Evolutionary conservation across 2,888 invertebrate species (phyloP), one percentile per base, ranked within the genome.

Genomic region (Blastobasis adustella): DNA sequence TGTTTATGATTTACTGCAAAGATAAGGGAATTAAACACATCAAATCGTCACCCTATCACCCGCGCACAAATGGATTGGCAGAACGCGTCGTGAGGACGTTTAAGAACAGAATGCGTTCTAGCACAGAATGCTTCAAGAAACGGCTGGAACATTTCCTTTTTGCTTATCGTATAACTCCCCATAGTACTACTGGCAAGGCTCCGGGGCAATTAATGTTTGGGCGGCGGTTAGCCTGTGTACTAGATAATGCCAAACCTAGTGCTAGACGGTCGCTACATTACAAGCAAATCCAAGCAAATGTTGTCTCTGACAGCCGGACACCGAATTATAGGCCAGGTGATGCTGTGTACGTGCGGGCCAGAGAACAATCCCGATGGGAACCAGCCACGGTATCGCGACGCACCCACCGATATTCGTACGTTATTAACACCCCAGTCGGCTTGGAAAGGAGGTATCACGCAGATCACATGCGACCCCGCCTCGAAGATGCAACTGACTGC

Each of bases 181-280:
- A 47, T n/a, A 47, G 6, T 23, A 47, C 47, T 7, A 47, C 47
- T 9, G 44, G 47, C 23, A 6, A 44, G 43, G 36, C 38, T 38
- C 47, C 47, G 2, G 47, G 44, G 6, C 46, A 47, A 43, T 23
- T 51, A 3, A 51, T 51, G 51, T 47, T 51, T 47, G 51, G 51
- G 1, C 36, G 51, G 4, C 47, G 47, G 10, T 44, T 40, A 8
- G 4, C 6, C 4, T 40, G 41, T 4, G 7, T 40, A 40, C 9
- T 40, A 23, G 23, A 23, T 23, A 23, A 23, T 23, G 41, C 41
- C 4, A 6, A 4, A 40, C 41, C 41, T 8, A 40, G 41, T 40
- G 41, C 41, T 9, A 40, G 9, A 40, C 6, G 41, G 1, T 40
- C 41, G 1, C 9, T 40, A 9, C 41, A 40, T 8, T 9, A 40